Evolutionary conservation across 2,888 invertebrate species (phyloP), one percentile per base, ranked within the genome.

Genomic region (Eristalis intricaria): DNA sequence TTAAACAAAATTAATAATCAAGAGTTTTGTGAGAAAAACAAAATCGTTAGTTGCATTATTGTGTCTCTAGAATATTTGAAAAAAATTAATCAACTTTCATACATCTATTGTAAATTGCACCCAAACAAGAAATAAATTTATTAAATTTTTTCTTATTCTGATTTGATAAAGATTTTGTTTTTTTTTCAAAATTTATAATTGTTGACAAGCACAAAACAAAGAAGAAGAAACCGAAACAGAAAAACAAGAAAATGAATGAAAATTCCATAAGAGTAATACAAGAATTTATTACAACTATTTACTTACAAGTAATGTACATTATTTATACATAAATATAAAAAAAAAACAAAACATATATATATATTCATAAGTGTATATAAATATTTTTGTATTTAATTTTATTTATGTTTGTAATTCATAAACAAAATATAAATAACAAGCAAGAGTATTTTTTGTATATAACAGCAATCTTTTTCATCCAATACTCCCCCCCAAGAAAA

Each of bases 371-470:
- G 87, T 87, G 87, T 87, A 87, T 80, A 87, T 87, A 87, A 83
- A 73, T 87, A 87, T 87, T 87, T 87, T 87, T 87, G 76, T 87
- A 87, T 87, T 87, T 84, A 79, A 79, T 79, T 87, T 79, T 83
- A 70, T 71, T 80, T 84, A 60, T 79, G 79, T 87, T 84, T 79
- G 60, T 80, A 83, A 77, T 70, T 82, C 70, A 75, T 71, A 75
- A 86, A 81, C 29, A 13, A 29, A 26, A 8, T 50, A 50, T 50
- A 50, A 69, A 69, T 15, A 81, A 56, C 32, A 69, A 75, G 58
- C 22, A 64, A 23, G 71, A 76, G 64, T 75, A 65, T 73, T 87
- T 79, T 76, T 87, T 87, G 87, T 87, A 87, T 80, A 87, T 87
- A 87, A 71, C 58, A 79, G 26, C 75, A 79, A 64, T 71, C 50